Base-by-base conservation (phyloP, 1,140 invertebrate genomes). In the Campoletis sonorensis region DNA sequence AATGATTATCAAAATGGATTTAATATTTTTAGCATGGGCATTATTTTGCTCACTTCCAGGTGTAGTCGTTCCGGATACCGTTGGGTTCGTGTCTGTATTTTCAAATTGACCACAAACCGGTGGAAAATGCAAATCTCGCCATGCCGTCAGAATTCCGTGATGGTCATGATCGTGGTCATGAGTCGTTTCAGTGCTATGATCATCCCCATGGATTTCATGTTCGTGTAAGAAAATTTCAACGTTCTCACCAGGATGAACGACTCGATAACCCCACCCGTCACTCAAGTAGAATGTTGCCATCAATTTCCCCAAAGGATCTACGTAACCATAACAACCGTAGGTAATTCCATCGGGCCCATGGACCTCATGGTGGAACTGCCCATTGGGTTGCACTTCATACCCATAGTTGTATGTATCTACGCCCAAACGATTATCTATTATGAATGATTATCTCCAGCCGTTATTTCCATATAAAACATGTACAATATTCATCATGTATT, bases 321-420 rank as follows among this genome's bases (percentile, higher is more conserved):
- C 93, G 86, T 95, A 95, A 54, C 96, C 96, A 82, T 96, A 96
- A 89, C 96, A 96, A 82, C 96, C 96, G 82, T 96, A 96, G 0
- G 95, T 96, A 21, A 96, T 94, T 13, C 95, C 95, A 85, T 96
- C 95, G 0, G 95, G 93, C 16, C 95, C 95, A 76, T 94, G 93
- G 51, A 92, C 94, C 91, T 97, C 96, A 84, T 97, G 95, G 86
- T 96, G 95, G 87, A 96, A 96, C 87, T 96, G 95, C 13, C 95
- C 95, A 85, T 94, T 94, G 0, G 94, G 94, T 79, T 94, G 94
- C 1, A 96, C 93, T 87, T 96, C 94, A 86, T 96, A 96, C 70
- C 95, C 95, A 87, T 95, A 96, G 85, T 94, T 94, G 87, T 96
- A 96, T 68, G 94, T 93, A 87, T 93, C 95, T 95, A 78, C 16